Conservation (phyloP, 2,797 vertebrate genomes). For the Paramormyrops hopkinsi region DNA sequence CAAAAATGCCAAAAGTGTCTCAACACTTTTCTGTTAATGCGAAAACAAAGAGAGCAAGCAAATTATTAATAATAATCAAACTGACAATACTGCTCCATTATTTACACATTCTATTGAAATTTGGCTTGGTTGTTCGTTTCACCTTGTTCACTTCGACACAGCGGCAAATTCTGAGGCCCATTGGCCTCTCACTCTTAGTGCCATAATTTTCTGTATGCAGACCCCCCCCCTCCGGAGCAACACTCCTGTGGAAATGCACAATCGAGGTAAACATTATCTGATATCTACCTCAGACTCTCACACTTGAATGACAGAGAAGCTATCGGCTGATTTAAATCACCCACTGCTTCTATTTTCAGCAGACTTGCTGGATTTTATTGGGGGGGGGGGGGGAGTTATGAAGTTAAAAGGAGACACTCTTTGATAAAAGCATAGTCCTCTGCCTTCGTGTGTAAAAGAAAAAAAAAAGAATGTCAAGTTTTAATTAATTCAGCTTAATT, state of each 20-base stretch:
- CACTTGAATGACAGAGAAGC: not conserved
- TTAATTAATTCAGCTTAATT: not conserved
- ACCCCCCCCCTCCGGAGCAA: not conserved
- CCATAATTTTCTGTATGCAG: not conserved
- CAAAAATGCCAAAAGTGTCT: not conserved
- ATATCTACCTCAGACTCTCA: not conserved
- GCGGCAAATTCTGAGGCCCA: not conserved
- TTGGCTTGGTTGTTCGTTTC: not conserved
- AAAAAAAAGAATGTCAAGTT: not conserved
- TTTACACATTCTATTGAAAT: not conserved
- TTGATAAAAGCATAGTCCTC: not conserved
- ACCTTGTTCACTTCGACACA: not conserved
- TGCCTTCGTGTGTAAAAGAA: not conserved
- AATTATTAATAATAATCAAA: not conserved
- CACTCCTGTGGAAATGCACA: not conserved
- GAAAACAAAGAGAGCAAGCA: not conserved
- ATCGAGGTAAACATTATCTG: conserved; percentile 1
- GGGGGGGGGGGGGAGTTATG: not conserved
- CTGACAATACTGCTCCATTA: not conserved
- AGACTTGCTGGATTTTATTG: not conserved
- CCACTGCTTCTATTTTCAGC: not conserved
- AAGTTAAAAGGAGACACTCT: not conserved
- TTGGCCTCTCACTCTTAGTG: not conserved
- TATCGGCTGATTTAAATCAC: not conserved
- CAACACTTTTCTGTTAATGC: not conserved